Conservation (phyloP, 2,888 invertebrate species). For the Odontocerum albicorne region DNA sequence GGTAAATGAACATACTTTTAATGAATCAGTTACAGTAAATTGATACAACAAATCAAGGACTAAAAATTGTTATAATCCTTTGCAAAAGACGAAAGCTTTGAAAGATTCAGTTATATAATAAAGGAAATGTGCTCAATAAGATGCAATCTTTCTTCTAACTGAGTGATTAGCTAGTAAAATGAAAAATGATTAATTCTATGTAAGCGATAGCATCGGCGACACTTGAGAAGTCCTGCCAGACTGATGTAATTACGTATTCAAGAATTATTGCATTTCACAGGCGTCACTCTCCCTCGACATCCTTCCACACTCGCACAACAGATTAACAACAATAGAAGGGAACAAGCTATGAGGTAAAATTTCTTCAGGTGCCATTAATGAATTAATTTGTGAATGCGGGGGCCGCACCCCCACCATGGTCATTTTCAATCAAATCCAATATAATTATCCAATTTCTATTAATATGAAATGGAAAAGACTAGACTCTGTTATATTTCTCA, state of each 20-base stretch:
- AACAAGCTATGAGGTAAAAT: conserved; percentile 31
- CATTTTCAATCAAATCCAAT: not conserved
- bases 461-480: conserved; percentile 34
- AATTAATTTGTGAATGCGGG: not conserved
- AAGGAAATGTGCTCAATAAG: too few species aligned
- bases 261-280: conserved; percentile 30
- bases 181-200: too few species aligned
- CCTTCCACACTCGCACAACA: conserved; percentile 18
- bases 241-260: conserved; percentile 29
- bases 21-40: too few species aligned
- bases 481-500: conserved; percentile 34
- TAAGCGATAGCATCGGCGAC: too few species aligned
- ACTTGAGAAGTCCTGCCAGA: too few species aligned
- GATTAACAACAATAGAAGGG: conserved; percentile 25
- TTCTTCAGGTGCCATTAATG: conserved; percentile 15
- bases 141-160: too few species aligned
- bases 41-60: too few species aligned
- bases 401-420: not conserved
- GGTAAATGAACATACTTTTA: too few species aligned
- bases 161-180: too few species aligned
- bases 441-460: conserved; percentile 9
- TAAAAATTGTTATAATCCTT: too few species aligned
- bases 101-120: too few species aligned
- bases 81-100: too few species aligned
- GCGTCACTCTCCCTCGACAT: conserved; percentile 6